These are phyloP conservation scores for Adelognathus sp. DNA, from an alignment of 2,888 invertebrate genomes.

Conservation along the genomic window DNA sequence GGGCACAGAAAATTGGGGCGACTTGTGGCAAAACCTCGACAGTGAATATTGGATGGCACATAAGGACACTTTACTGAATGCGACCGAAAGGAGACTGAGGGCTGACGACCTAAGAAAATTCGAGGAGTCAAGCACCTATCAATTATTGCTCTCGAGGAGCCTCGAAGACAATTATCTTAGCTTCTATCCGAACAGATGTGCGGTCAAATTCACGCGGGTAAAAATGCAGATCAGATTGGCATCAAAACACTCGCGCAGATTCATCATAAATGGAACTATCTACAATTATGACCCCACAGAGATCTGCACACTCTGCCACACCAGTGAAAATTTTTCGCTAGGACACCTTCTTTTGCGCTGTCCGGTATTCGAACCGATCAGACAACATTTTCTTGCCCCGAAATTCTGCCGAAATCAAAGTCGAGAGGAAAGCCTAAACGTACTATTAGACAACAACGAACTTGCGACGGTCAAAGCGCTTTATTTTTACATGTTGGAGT, in stretches of 20 bases:
- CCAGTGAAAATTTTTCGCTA: background rate
- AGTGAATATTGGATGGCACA: conserved; percentile 1
- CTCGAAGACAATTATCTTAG: background rate
- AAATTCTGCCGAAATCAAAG: background rate
- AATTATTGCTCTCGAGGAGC: background rate
- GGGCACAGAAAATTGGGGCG: background rate
- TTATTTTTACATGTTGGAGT: background rate
- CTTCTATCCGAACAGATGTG: background rate
- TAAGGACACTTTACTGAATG: background rate
- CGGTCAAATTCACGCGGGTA: background rate
- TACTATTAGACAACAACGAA: background rate
- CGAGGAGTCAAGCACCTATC: background rate
- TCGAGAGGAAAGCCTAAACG: background rate
- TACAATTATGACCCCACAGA: background rate
- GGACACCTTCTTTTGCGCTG: background rate
- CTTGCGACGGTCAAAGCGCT: background rate
- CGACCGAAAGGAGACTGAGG: background rate
- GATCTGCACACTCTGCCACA: background rate
- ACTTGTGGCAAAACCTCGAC: conserved; percentile 15
- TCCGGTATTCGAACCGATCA: background rate
- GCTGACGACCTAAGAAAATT: background rate
- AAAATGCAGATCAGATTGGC: conserved; percentile 24
- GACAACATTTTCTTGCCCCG: background rate
- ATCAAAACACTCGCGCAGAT: background rate
- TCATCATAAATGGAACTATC: background rate